Percentiles rank a stretch among this genome's conserved stretches.
Conservation (phyloP, 2,797 vertebrate genomes). For the Parambassis ranga region DNA sequence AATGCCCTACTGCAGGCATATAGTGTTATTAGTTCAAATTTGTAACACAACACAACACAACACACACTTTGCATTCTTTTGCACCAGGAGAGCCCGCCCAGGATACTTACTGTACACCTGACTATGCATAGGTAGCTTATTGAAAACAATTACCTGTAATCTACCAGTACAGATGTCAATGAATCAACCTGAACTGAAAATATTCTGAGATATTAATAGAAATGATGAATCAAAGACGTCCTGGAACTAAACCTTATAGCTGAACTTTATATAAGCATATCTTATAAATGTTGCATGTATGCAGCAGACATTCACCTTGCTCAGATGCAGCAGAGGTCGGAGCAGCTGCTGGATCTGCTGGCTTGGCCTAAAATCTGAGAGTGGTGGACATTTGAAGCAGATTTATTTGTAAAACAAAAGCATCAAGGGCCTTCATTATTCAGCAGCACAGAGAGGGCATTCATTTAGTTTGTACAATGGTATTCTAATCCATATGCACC, state of each 20-base stretch:
- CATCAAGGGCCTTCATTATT: constrained; percentile 47
- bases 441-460: constrained; percentile 55
- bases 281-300: not conserved
- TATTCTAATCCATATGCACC: constrained; percentile 58
- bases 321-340: constrained; percentile 21
- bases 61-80: too few species aligned
- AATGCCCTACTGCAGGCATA: too few species aligned
- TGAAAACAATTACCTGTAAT: too few species aligned
- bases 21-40: too few species aligned
- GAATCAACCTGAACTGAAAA: not conserved
- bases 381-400: constrained; percentile 22
- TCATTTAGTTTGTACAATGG: constrained; percentile 52
- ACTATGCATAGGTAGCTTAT: too few species aligned
- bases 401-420: constrained; percentile 62
- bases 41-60: too few species aligned
- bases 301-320: not conserved
- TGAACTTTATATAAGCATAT: not conserved
- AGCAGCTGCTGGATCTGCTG: constrained; percentile 10
- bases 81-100: too few species aligned
- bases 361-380: constrained; percentile 46
- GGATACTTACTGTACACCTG: too few species aligned
- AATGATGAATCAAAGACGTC: too few species aligned
- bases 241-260: too few species aligned
- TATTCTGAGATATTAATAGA: too few species aligned
- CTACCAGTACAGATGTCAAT: too few species aligned